Percentiles rank a stretch among this genome's conserved stretches.
Conservation (phyloP, 2,797 vertebrate genomes). For the Erethizon dorsatum region DNA sequence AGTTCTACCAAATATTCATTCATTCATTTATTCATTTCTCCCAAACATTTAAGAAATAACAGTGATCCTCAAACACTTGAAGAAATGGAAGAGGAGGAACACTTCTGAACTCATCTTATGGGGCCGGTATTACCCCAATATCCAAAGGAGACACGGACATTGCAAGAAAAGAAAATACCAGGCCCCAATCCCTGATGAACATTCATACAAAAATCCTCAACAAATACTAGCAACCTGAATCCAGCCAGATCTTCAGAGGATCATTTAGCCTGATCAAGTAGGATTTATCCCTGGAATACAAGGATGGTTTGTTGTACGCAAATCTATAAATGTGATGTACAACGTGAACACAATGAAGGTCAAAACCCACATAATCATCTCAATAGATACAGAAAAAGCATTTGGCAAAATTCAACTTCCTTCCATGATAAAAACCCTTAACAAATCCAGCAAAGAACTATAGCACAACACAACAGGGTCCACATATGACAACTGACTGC, state of each 20-base stretch:
- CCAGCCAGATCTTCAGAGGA: neutral
- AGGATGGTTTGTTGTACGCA: neutral
- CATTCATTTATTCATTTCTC: neutral
- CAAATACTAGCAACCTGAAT: neutral
- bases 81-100: neutral
- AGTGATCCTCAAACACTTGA: neutral
- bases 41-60: neutral
- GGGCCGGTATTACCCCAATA: neutral
- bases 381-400: neutral
- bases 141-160: neutral
- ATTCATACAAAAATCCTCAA: neutral
- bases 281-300: neutral
- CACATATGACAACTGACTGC: rapidly evolving
- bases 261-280: neutral
- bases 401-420: neutral
- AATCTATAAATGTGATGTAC: neutral
- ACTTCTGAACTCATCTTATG: neutral
- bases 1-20: neutral
- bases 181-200: neutral
- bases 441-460: neutral
- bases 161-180: neutral
- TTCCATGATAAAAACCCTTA: neutral
- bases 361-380: neutral
- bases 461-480: neutral
- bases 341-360: neutral